Evolutionary conservation across 1,140 invertebrate species (phyloP).

Genomic region (Papilio polytes): DNA sequence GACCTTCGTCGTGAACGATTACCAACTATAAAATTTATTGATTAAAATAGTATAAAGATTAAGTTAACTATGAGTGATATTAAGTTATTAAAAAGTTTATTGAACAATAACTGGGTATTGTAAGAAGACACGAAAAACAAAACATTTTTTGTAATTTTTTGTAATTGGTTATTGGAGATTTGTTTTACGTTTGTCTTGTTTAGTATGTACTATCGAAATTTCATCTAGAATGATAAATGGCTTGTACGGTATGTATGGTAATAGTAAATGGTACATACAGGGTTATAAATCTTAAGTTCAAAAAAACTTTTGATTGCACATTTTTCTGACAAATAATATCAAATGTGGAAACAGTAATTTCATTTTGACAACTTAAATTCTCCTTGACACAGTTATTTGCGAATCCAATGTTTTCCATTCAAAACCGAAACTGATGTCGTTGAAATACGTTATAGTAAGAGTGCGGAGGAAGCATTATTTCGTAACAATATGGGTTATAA

Average conservation of each 20-base stretch:
- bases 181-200: not conserved
- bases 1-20: constrained; percentile 39
- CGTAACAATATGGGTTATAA: constrained; percentile 54
- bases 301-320: not conserved
- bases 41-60: not conserved
- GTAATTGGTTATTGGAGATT: not conserved
- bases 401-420: constrained; percentile 10
- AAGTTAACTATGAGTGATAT: not conserved
- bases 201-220: too few relatives aligned
- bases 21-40: not conserved
- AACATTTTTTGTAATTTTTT: too few relatives aligned
- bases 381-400: constrained; percentile 24
- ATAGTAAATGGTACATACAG: too few relatives aligned
- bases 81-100: not conserved
- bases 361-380: constrained; percentile 9
- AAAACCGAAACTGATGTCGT: constrained; percentile 40
- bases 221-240: not conserved
- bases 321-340: not conserved
- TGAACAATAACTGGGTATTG: not conserved
- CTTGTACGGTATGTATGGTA: too few relatives aligned
- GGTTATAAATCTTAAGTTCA: not conserved
- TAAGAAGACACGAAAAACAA: not conserved
- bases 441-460: constrained; percentile 46
- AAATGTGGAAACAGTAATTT: constrained; percentile 1
- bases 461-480: constrained; percentile 53